phyloP scores from a whole-genome alignment of 2,888 invertebrate species.

The Perdita meconis region DNA sequence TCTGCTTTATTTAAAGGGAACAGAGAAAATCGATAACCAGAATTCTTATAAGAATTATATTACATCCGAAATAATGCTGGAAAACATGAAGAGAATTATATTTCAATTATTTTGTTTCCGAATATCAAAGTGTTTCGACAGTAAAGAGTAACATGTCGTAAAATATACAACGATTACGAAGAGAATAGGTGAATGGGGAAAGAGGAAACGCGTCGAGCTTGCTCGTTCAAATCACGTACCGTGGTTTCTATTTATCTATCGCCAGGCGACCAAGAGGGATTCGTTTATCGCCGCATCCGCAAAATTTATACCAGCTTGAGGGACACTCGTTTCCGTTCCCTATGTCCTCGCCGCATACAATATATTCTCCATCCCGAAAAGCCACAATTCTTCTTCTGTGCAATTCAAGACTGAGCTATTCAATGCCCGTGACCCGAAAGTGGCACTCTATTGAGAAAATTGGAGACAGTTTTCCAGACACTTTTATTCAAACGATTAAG shows the following conservation, averaged over 20 bases:
- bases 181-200: constrained; percentile 28
- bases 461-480: background rate
- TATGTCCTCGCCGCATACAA: background rate
- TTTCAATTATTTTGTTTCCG: background rate
- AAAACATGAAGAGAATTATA: no score
- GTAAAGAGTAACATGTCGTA: constrained; percentile 39
- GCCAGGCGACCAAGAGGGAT: constrained; percentile 42
- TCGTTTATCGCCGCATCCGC: constrained; percentile 58
- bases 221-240: constrained; percentile 65
- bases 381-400: background rate
- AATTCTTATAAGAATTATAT: no score
- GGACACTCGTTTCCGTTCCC: constrained; percentile 7
- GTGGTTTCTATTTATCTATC: constrained; percentile 67
- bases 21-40: no score
- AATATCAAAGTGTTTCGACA: constrained; percentile 24
- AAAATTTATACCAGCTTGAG: constrained; percentile 58
- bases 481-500: no score
- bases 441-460: background rate
- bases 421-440: background rate
- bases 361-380: background rate
- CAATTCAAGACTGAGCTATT: background rate
- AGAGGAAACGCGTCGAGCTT: constrained; percentile 53
- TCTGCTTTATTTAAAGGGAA: no score
- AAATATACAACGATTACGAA: constrained; percentile 41
- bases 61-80: no score